Evolutionary conservation across 2,888 invertebrate genomes (phyloP).

Genomic region (Onthophagus sagittarius): DNA sequence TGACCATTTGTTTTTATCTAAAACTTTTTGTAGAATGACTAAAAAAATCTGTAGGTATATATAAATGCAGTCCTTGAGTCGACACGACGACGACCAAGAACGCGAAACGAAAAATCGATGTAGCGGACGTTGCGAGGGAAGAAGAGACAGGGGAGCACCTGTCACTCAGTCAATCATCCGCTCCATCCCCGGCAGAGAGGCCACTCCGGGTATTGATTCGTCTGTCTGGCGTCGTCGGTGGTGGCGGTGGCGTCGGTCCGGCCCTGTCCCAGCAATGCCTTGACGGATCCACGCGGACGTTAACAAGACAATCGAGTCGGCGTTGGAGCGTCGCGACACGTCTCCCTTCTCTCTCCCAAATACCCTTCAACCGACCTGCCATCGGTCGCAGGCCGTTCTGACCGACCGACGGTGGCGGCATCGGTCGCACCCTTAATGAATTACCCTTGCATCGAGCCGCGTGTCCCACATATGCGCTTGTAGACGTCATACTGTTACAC

Average conservation of each 20-base stretch:
- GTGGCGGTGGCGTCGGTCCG: constrained; percentile 2
- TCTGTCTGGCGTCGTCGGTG: constrained; percentile 28
- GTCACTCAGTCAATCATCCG: constrained; percentile 49
- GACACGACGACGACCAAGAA: background rate
- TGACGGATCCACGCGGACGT: constrained; percentile 16
- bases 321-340: constrained; percentile 1
- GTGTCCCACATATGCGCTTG: constrained; percentile 14
- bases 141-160: constrained; percentile 39
- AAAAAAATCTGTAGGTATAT: background rate
- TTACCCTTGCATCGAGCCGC: constrained; percentile 14
- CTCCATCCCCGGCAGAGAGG: constrained; percentile 38
- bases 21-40: no score
- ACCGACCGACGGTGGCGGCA: constrained; percentile 3
- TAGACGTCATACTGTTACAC: constrained; percentile 22
- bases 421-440: constrained; percentile 14
- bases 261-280: constrained; percentile 7
- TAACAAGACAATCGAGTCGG: constrained; percentile 19
- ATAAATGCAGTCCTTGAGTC: background rate
- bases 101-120: constrained; percentile 19
- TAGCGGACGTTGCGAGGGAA: constrained; percentile 16
- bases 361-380: background rate
- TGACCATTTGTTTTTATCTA: no score
- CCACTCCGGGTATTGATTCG: constrained; percentile 43
- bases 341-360: background rate
- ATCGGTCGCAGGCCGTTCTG: constrained; percentile 6